Percentiles rank a stretch among this genome's conserved stretches.
Conservation (phyloP, 2,113 vertebrate species). For the Trichechus manatus region DNA sequence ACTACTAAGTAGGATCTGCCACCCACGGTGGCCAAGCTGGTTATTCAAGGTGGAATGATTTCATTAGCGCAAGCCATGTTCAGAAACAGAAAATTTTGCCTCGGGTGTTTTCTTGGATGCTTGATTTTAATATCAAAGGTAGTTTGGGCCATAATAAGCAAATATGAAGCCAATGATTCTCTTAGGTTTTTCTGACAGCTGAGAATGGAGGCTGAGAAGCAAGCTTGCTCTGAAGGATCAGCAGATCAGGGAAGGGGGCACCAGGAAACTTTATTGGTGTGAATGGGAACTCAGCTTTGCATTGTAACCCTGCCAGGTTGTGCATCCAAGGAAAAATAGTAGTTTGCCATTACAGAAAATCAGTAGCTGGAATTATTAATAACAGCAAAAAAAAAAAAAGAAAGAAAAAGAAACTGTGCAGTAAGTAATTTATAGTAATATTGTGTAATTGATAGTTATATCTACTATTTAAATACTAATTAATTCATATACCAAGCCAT, state of each 20-base stretch:
- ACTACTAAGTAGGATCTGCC: not conserved
- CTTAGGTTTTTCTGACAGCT: slow-evolving; percentile 40
- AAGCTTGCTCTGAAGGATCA: not conserved
- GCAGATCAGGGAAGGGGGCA: not conserved
- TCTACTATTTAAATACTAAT: slow-evolving; percentile 81
- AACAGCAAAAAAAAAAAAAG: slow-evolving; percentile 2
- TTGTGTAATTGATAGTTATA: slow-evolving; percentile 73
- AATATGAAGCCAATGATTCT: not conserved
- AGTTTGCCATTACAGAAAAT: slow-evolving; percentile 62
- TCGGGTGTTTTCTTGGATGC: slow-evolving; percentile 57
- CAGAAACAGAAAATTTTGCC: slow-evolving; percentile 65
- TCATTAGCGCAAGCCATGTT: not conserved
- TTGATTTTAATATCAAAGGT: slow-evolving; percentile 73
- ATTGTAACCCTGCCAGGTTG: not conserved
- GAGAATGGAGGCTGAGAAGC: not conserved
- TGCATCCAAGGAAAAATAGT: slow-evolving; percentile 51
- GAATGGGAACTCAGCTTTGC: not conserved
- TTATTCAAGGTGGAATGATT: not conserved
- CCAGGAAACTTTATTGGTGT: not conserved
- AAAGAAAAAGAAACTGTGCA: slow-evolving; percentile 53
- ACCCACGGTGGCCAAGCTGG: not conserved
- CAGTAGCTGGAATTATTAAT: slow-evolving; percentile 74
- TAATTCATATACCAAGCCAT: slow-evolving; percentile 70
- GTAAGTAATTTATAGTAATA: slow-evolving; percentile 70
- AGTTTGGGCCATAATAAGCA: slow-evolving; percentile 51